Base-by-base conservation (phyloP, 1,140 invertebrate genomes). In the Drosophila biarmipes region DNA sequence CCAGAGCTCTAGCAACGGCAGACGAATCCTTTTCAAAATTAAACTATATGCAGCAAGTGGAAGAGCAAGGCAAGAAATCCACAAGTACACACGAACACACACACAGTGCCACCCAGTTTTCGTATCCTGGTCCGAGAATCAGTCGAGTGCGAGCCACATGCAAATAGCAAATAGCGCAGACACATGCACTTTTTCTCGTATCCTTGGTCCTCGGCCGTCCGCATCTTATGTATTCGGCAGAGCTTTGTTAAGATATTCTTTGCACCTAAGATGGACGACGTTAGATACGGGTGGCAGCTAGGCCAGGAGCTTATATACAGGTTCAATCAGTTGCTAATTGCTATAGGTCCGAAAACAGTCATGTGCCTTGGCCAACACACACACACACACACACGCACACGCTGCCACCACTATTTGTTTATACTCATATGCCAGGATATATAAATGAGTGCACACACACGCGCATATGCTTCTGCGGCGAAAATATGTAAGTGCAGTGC, bases 241-340 rank as follows among this genome's bases (percentile, higher is more conserved):
- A 89, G 82, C 82, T 87, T 87, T 82, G 84, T 89, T 86, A 86
- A 86, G 82, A 86, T 87, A 86, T 87, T 86, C 82, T 78, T 86
- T 86, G 82, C 69, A 64, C 73, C 78, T 75, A 86, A 87, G 82
- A 87, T 78, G 84, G 63, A 81, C 73, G 64, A 81, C 59, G 82
- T 58, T 63, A 75, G 75, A 84, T 80, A 61, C 62, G 63, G 64
- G 63, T 40, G 10, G 21, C 11, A 61, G 62, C 46, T 37, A 53
- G 64, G 37, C 27, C 8, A 12, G 66, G n/a, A 67, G 68, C 74
- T 73, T 78, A 79, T 79, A 71, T 87, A 80, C 81, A 81, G 80
- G 81, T 87, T 87, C 81, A 87, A 86, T 86, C 84, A 86, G 81
- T 77, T 86, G 81, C 81, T 86, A 86, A 86, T 86, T 86, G 81